These are phyloP conservation scores for Eutrigla gurnardus DNA, from an alignment of 2,797 vertebrate species.

Conservation along the genomic window DNA sequence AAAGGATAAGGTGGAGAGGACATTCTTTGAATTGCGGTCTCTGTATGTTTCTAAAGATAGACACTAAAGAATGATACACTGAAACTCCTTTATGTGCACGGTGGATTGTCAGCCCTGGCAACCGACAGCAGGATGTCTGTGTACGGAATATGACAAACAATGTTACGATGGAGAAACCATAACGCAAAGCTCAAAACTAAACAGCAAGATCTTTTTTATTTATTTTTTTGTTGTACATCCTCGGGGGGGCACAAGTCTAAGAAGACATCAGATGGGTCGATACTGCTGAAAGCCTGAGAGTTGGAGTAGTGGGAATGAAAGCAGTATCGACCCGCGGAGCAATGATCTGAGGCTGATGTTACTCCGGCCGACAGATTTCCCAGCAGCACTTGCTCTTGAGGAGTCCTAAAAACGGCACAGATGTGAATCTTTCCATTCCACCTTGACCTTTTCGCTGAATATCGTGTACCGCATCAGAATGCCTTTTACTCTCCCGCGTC, in stretches of 20 bases:
- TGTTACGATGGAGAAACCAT: constrained; percentile 25
- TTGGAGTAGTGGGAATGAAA: constrained; percentile 54
- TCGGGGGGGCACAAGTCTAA: constrained; percentile 23
- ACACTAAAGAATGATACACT: constrained; percentile 4
- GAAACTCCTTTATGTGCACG: not conserved
- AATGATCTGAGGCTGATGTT: constrained; percentile 66
- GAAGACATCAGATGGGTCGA: constrained; percentile 51
- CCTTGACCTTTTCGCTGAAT: constrained; percentile 79
- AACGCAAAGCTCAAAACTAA: constrained; percentile 23
- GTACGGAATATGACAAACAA: constrained; percentile 18
- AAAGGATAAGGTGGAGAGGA: constrained; percentile 16
- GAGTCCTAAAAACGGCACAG: constrained; percentile 68
- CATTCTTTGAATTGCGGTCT: constrained; percentile 13
- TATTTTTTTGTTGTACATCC: not conserved
- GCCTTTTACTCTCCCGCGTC: constrained; percentile 69
- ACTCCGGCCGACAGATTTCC: constrained; percentile 67
- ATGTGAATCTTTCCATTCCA: constrained; percentile 77
- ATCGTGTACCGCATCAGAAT: constrained; percentile 68
- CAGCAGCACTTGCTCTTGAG: constrained; percentile 65
- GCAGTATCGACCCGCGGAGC: constrained; percentile 60
- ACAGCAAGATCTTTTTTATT: not conserved
- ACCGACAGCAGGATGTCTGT: not conserved
- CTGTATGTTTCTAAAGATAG: not conserved
- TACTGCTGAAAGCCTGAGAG: constrained; percentile 41
- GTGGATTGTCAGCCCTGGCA: not conserved